These are phyloP conservation scores for Colletes latitarsis DNA, from an alignment of 1,140 invertebrate genomes.

Conservation along the genomic window DNA sequence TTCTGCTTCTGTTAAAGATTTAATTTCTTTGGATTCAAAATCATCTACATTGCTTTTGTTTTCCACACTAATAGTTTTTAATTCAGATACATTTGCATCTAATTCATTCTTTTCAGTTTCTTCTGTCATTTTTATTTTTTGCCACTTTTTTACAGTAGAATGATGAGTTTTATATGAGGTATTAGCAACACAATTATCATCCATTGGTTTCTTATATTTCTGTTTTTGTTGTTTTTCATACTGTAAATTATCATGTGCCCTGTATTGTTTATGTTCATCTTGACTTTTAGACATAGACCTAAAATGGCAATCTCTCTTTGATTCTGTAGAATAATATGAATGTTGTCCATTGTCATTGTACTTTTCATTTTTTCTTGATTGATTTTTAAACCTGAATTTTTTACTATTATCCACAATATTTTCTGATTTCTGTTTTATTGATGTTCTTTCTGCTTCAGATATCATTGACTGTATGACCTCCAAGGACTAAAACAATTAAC, in stretches of 20 bases:
- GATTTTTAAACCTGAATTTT: background rate
- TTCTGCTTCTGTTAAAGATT: conserved; percentile 87
- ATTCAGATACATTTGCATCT: background rate
- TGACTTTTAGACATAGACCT: conserved; percentile 63
- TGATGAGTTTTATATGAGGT: background rate
- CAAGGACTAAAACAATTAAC: conserved; percentile 79
- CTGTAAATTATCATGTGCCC: background rate
- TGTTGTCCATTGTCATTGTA: background rate
- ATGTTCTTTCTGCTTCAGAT: conserved; percentile 77
- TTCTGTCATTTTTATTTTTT: conserved; percentile 51
- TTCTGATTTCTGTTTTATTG: conserved; percentile 36
- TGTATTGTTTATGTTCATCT: conserved; percentile 12
- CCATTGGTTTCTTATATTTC: conserved; percentile 33
- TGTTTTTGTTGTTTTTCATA: conserved; percentile 4
- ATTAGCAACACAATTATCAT: conserved; percentile 29
- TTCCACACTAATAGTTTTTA: background rate
- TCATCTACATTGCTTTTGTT: conserved; percentile 54
- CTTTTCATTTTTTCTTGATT: background rate
- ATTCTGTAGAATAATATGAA: background rate
- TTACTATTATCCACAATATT: background rate
- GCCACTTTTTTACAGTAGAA: conserved; percentile 67
- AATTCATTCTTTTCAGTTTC: background rate
- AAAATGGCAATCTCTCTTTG: conserved; percentile 14
- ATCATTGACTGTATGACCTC: conserved; percentile 81
- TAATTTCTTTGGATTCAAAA: background rate